Base-by-base conservation (phyloP, 2,888 invertebrate species). In the Stenichneumon culpator region DNA sequence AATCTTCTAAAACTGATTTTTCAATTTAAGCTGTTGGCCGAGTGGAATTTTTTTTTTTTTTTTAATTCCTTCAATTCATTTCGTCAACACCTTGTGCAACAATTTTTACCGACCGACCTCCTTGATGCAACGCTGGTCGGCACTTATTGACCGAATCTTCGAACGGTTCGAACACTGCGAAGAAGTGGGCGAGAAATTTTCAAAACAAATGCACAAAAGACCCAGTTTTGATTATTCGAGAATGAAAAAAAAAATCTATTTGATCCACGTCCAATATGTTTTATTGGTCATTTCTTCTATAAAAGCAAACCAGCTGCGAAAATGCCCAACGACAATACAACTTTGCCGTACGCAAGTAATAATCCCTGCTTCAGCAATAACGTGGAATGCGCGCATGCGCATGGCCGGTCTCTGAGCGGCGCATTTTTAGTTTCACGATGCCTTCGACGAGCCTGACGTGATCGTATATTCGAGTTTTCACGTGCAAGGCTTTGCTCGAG, bases 381-480 rank as follows among this genome's bases (percentile, higher is more conserved):
- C 0, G 25, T 25, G 57, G 57, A 57, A 57, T 57, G 57, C 57
- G 5, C 57, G 22, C 54, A 16, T 4, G 19, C 54, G 54, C 22
- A 11, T 22, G 11, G 22, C 1, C 22, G 44, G 44, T 47, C 44
- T 2, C 11, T 4, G 57, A 25, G 22, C 54, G 44, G 57, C 57
- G 22, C 16, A 22, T 57, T 57, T 57, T 57, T 14, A 22, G 57
- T 57, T 14, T 11, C 11, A 1, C 22, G 57, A 14, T 57, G 25
- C 14, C 57, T 22, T 57, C 57, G 57, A 57, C 22, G 22, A 25
- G 57, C 11, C 11, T 54, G 22, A 25, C 22, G 25, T 11, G 57
- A 57, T 22, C 57, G 57, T 14, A 57, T 25, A 57, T 57, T 57
- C 57, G 57, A 22, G 25, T 22, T 57, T 25, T 25, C 57, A 57